phyloP scores from a whole-genome alignment of 1,140 invertebrate species.

The Drosophila subobscura region DNA sequence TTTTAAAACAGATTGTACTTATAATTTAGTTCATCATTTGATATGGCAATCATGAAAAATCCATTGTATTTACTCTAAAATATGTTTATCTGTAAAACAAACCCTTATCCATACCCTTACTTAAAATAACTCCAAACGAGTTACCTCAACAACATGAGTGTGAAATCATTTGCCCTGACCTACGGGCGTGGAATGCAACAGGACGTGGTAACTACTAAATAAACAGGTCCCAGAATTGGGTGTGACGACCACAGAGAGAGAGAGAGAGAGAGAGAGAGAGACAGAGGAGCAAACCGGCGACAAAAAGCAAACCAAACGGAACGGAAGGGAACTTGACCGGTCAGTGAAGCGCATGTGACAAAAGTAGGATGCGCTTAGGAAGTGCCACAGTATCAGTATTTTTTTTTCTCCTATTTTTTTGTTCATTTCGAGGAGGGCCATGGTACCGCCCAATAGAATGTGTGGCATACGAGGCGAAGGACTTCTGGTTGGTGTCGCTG shows the following conservation, averaged over 20 bases:
- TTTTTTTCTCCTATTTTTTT: conserved; percentile 3
- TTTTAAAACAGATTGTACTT: not conserved
- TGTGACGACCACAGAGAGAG: conserved; percentile 23
- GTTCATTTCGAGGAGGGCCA: not conserved
- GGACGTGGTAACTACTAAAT: conserved; percentile 59
- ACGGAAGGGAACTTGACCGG: conserved; percentile 38
- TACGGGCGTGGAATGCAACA: conserved; percentile 43
- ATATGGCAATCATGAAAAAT: too few species aligned
- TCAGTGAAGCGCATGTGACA: conserved; percentile 50
- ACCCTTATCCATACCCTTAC: not conserved
- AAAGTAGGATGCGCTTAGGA: conserved; percentile 58
- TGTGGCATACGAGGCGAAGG: conserved; percentile 14
- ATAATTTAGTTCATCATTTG: not conserved
- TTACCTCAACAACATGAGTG: conserved; percentile 44
- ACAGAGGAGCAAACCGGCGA: not conserved
- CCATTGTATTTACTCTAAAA: not conserved
- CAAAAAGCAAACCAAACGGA: conserved; percentile 9
- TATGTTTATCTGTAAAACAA: not conserved
- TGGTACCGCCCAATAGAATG: not conserved
- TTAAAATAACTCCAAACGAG: not conserved
- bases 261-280: too few species aligned
- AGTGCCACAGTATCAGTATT: conserved; percentile 27
- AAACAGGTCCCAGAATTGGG: conserved; percentile 49
- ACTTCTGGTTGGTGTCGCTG: conserved; percentile 33
- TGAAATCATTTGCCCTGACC: conserved; percentile 42